phyloP scores from a whole-genome alignment of 1,140 invertebrate species.

The Drosophila chauvacae region DNA sequence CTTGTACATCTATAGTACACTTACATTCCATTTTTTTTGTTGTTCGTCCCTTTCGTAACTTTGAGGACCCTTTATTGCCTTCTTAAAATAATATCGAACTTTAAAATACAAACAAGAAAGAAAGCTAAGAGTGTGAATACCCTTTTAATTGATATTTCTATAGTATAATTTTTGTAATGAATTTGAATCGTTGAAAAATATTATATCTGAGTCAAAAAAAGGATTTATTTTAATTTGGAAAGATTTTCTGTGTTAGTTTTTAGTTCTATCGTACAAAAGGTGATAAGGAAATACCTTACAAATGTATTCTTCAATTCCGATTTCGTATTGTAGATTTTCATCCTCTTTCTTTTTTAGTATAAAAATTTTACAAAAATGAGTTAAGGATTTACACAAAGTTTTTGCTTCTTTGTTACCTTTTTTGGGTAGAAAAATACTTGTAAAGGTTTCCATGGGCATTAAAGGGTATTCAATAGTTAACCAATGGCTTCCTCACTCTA shows the following conservation, averaged over 20 bases:
- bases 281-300: no score
- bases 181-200: no score
- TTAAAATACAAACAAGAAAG: neutral
- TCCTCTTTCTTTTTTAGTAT: neutral
- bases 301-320: neutral
- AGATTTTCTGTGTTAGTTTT: no score
- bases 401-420: neutral
- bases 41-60: neutral
- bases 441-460: conserved; percentile 8
- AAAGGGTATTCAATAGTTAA: conserved; percentile 6
- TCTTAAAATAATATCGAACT: neutral
- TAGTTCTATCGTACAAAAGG: no score
- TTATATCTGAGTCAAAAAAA: no score
- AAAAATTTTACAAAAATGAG: neutral
- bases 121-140: no score
- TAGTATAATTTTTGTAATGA: no score
- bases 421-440: neutral
- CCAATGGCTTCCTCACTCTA: conserved; percentile 13
- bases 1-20: neutral
- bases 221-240: no score
- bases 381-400: neutral
- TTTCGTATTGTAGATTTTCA: no score
- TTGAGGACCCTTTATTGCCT: conserved; percentile 8
- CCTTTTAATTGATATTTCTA: no score
- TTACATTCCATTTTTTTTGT: neutral